Evolutionary conservation across 2,888 invertebrate species (phyloP), one percentile per base, ranked within the genome.

Genomic region (Lamellibrachia satsuma): DNA sequence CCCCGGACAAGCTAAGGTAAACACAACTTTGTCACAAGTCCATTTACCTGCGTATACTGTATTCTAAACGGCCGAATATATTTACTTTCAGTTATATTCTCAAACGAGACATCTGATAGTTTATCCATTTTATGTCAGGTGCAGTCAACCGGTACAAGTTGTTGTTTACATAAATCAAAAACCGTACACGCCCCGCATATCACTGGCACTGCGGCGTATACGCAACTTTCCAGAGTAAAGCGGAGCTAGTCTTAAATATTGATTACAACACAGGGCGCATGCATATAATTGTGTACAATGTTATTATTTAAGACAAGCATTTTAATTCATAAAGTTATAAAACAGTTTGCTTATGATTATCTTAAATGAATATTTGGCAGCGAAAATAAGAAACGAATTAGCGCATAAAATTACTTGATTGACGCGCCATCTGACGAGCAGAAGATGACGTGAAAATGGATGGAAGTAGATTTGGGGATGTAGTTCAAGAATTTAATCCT

Each of bases 61-160:
- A 93, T 91, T 57, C 92, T 60, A 27, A 91, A 90, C 39, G 93
- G 93, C 52, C 75, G 57, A n/a, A 93, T 92, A 91, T 93, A 93
- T 27, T 91, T 91, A n/a, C 92, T 92, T 51, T 90, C 91, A 27
- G 91, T 52, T 22, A 93, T 92, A 9, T 60, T 91, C 22, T 52
- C 52, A 22, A 93, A 27, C n/a, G 57, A 90, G 9, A 93, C 90
- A 52, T 93, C 91, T 75, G 92, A 52, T 51, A 93, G 91, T 39
- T 93, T 93, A 39, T 93, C 93, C 93, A 93, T 93, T 52, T 60
- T 92, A 11, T 91, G 11, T 39, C 9, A 51, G 52, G 52, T 52
- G 52, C 39, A 15, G n/a, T n/a, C 52, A 91, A 91, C 39, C 15
- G 91, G 39, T 39, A 39, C 39, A 39, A 39, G 39, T 39, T 39